Evolutionary conservation across 2,888 invertebrate genomes (phyloP).

Genomic region (Laspeyria flexula): DNA sequence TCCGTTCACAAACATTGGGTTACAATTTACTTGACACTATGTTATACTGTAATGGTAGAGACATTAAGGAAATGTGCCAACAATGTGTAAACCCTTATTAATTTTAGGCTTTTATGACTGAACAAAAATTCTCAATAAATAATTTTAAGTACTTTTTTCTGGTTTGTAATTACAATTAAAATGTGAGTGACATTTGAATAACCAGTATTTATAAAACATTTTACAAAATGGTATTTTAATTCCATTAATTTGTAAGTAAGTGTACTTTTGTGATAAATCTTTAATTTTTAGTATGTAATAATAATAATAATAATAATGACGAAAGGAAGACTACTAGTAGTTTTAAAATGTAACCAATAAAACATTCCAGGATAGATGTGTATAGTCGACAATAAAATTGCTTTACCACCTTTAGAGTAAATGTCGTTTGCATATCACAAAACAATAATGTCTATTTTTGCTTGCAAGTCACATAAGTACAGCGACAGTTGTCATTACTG

Average conservation of each 20-base stretch:
- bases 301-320: slow-evolving; percentile 43
- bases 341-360: slow-evolving; percentile 42
- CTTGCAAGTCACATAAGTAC: too few species aligned
- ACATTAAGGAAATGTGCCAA: slow-evolving; percentile 57
- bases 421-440: too few species aligned
- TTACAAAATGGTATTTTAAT: slow-evolving; percentile 47
- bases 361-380: slow-evolving; percentile 19
- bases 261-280: slow-evolving; percentile 54
- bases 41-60: slow-evolving; percentile 35
- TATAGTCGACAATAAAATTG: too few species aligned
- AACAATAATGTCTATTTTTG: too few species aligned
- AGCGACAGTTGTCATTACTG: too few species aligned
- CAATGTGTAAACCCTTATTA: slow-evolving; percentile 45
- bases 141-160: slow-evolving; percentile 43
- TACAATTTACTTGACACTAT: slow-evolving; percentile 33
- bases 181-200: slow-evolving; percentile 36
- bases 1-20: slow-evolving; percentile 26
- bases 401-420: too few species aligned
- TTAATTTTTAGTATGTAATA: slow-evolving; percentile 44
- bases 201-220: slow-evolving; percentile 48
- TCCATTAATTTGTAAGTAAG: slow-evolving; percentile 42
- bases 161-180: slow-evolving; percentile 41
- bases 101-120: slow-evolving; percentile 52
- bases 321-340: slow-evolving; percentile 42
- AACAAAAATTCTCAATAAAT: slow-evolving; percentile 49